Conservation (phyloP, 2,888 invertebrate genomes). For the Agapostemon virescens region DNA sequence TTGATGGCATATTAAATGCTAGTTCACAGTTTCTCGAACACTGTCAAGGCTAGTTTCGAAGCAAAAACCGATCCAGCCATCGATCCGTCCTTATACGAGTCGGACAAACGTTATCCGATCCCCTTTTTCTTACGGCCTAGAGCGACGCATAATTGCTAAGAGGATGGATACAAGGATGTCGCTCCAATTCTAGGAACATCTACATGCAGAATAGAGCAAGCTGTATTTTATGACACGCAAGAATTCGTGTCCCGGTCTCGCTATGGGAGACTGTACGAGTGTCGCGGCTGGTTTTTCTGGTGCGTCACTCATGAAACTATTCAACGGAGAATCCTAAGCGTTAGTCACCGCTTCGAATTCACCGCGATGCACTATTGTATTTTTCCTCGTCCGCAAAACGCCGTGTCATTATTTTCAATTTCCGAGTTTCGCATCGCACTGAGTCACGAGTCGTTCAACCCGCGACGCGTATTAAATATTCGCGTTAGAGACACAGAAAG, state of each 20-base stretch:
- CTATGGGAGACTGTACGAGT: not conserved
- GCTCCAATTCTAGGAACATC: slow-evolving; percentile 35
- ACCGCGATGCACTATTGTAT: not conserved
- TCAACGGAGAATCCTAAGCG: slow-evolving; percentile 20
- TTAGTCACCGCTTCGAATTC: slow-evolving; percentile 35
- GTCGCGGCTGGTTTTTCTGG: slow-evolving; percentile 24
- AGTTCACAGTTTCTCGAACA: not conserved
- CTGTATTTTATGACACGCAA: not conserved
- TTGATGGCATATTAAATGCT: not conserved
- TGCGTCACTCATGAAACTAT: slow-evolving; percentile 26
- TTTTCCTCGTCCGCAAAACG: not conserved
- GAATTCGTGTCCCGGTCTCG: slow-evolving; percentile 21
- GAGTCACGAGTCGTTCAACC: not conserved
- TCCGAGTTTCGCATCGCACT: not conserved
- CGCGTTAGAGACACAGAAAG: not conserved
- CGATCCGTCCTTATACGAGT: slow-evolving; percentile 32
- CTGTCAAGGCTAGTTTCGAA: slow-evolving; percentile 14
- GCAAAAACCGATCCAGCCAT: slow-evolving; percentile 10
- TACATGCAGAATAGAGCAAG: slow-evolving; percentile 16
- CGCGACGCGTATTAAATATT: not conserved
- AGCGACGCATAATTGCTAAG: slow-evolving; percentile 34
- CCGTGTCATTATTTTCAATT: not conserved
- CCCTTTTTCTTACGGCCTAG: slow-evolving; percentile 8
- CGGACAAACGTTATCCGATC: slow-evolving; percentile 31
- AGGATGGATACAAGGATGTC: slow-evolving; percentile 30